Evolutionary conservation across 1,140 invertebrate species (phyloP), one percentile per base, ranked within the genome.

Genomic region (Drosophila ficusphila): DNA sequence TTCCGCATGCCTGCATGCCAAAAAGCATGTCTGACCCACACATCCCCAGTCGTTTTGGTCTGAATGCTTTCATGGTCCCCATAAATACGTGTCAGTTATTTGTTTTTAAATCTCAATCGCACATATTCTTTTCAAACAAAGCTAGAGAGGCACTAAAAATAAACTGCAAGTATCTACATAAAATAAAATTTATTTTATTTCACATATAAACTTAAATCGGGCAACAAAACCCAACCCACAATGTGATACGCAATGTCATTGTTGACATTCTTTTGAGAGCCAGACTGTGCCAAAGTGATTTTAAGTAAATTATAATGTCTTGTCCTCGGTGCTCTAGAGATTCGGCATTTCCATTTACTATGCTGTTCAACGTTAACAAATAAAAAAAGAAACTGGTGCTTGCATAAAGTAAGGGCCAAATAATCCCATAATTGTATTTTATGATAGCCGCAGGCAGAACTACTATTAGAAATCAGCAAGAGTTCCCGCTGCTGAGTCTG

Each of bases 111-210:
- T 76, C 36, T 57, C 39, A 18, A 57, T 47, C 44, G 8, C 7
- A 33, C 56, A 44, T 48, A 79, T 18, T 44, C 39, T 78, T 73
- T 51, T 54, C 53, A 52, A 65, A 44, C 39, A 62, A 68, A 53
- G 14, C n/a, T 33, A 70, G 52, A 68, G 39, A 70, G 64, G 18
- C 39, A 12, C 71, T 81, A 79, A 62, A 79, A 81, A 79, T 79
- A 79, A 25, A 27, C 48, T 70, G 16, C 61, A 67, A 34, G 41
- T 67, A 79, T 70, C 56, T 62, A 81, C 62, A 75, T 51, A 12
- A 79, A 70, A 74, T 79, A 31, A 44, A 70, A 58, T 74, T 74
- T 16, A 16, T 57, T 57, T 62, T 33, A 25, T 14, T 67, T 46
- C 41, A 27, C 21, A 36, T 49, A 29, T 33, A 65, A 34, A 7